phyloP scores from a whole-genome alignment of 2,113 vertebrate genomes.

The Scortum barcoo region DNA sequence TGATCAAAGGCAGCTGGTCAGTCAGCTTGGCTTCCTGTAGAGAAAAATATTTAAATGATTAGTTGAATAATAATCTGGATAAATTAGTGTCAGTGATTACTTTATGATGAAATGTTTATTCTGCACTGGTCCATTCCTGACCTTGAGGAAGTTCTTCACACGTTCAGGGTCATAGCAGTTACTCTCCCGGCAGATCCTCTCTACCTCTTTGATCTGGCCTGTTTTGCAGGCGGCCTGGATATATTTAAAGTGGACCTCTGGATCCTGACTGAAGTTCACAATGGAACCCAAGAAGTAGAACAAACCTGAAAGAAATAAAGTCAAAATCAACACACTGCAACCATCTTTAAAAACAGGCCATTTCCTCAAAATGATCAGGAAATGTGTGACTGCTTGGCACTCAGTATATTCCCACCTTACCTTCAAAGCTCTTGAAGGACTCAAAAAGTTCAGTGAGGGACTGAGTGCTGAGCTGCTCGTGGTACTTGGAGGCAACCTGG shows the following conservation, averaged over 20 bases:
- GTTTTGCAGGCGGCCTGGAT: constrained; percentile 99
- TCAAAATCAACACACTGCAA: neutral
- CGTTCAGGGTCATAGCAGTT: constrained; percentile 99
- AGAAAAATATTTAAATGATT: constrained; percentile 29
- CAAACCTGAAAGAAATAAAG: constrained; percentile 85
- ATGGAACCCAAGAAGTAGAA: constrained; percentile 99
- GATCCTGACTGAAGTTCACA: constrained; percentile 99
- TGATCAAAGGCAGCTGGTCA: constrained; percentile 98
- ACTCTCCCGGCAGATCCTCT: constrained; percentile 98
- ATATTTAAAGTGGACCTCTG: constrained; percentile 99
- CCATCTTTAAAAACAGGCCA: neutral
- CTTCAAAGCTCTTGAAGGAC: constrained; percentile 99
- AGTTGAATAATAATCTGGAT: neutral
- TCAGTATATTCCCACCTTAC: constrained; percentile 72
- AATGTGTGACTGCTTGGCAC: too few species aligned
- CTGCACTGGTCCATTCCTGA: constrained; percentile 58
- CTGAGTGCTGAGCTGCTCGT: constrained; percentile 96
- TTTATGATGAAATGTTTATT: neutral
- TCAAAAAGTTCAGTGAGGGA: constrained; percentile 98
- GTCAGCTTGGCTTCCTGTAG: constrained; percentile 97
- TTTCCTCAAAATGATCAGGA: neutral
- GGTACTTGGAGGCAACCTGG: constrained; percentile 98
- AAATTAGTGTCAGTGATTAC: neutral
- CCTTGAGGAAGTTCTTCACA: constrained; percentile 99
- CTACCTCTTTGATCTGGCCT: constrained; percentile 99